Evolutionary conservation across 2,888 invertebrate genomes (phyloP).

Genomic region (Nymphalis polychloros): DNA sequence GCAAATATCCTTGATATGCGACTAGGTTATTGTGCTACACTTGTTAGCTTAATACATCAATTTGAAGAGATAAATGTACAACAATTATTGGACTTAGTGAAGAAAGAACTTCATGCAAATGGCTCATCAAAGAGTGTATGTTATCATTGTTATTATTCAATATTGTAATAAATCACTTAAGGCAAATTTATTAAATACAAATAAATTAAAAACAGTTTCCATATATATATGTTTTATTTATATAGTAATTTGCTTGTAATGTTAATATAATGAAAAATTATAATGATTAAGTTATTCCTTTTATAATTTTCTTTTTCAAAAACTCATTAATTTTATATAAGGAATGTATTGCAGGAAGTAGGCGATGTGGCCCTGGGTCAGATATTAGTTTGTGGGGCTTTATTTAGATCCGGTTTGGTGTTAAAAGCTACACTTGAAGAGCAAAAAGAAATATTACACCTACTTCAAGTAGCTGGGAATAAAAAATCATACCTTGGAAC

Average conservation of each 20-base stretch:
- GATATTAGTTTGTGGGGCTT: constrained; percentile 86
- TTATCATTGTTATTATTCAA: constrained; percentile 27
- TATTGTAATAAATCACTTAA: no score
- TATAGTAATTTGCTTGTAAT: no score
- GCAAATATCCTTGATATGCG: constrained; percentile 84
- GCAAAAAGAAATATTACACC: constrained; percentile 58
- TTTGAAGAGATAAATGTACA: constrained; percentile 73
- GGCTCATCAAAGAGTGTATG: constrained; percentile 86
- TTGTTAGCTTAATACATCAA: constrained; percentile 83
- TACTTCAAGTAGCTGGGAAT: constrained; percentile 78
- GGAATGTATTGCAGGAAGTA: constrained; percentile 82
- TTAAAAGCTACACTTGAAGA: constrained; percentile 74
- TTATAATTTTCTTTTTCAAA: neutral
- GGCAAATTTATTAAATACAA: no score
- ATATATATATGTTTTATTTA: no score
- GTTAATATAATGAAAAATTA: neutral
- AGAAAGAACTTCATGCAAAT: constrained; percentile 84
- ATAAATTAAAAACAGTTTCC: no score
- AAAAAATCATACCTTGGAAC: constrained; percentile 84
- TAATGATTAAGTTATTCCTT: neutral
- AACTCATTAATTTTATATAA: constrained; percentile 1
- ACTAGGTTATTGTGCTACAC: constrained; percentile 85
- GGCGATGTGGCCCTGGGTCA: constrained; percentile 87
- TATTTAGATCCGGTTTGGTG: constrained; percentile 85
- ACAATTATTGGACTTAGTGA: constrained; percentile 81